phyloP scores from a whole-genome alignment of 2,113 vertebrate genomes.

The Turnix velox region DNA sequence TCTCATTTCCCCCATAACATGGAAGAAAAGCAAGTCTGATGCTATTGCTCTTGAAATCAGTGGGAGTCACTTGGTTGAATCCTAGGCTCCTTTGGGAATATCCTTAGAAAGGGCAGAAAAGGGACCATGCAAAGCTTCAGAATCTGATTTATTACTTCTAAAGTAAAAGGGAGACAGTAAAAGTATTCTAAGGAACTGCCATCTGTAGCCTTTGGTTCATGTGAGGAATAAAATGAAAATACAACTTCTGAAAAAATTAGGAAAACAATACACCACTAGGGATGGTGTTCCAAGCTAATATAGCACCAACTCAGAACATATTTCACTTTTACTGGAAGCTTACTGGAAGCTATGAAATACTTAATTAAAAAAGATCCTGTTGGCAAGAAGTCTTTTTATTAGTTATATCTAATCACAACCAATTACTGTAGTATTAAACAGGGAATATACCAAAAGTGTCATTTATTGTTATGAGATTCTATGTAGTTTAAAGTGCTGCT shows the following conservation, averaged over 20 bases:
- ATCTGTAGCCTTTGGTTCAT: neutral
- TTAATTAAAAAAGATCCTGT: conserved; percentile 27
- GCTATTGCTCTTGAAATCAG: neutral
- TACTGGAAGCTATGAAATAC: conserved; percentile 1
- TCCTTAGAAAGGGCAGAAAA: neutral
- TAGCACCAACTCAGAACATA: neutral
- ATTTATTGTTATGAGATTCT: conserved; percentile 20
- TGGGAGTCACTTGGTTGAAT: neutral
- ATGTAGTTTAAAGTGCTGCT: neutral
- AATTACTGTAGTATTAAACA: conserved; percentile 29
- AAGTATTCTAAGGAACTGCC: neutral
- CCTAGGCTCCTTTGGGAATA: neutral
- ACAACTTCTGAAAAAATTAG: neutral
- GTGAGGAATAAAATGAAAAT: neutral
- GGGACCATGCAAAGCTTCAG: neutral
- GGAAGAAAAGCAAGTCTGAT: neutral
- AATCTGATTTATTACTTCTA: neutral
- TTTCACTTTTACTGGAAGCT: conserved; percentile 11
- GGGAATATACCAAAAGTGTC: neutral
- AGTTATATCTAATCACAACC: conserved; percentile 25
- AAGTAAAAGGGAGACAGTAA: neutral
- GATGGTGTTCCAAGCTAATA: neutral
- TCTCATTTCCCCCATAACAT: neutral
- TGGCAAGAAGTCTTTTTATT: conserved; percentile 22
- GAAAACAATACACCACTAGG: neutral